Base-by-base conservation (phyloP, 2,888 invertebrate genomes). In the Platycheirus rosarum region DNA sequence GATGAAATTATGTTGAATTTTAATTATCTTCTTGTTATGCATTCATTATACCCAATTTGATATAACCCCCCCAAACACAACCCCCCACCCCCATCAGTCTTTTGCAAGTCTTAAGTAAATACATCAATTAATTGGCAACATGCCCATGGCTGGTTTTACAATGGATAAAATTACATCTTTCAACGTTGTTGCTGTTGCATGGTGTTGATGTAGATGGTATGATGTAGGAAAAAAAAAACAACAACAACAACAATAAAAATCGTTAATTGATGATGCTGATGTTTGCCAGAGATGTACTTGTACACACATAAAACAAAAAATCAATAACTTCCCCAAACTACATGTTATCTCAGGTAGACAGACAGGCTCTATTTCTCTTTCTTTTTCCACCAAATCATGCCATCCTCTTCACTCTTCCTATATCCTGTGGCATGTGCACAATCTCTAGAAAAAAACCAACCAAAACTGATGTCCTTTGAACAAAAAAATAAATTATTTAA, bases 331-430 rank as follows among this genome's bases (percentile, higher is more conserved):
- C 68, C 77, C 68, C 77, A 62, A 77, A 82, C 76, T 82, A 73
- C 77, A 65, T 80, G 65, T 80, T 76, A 80, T 76, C 76, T 55
- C 80, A 82, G 82, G 77, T 82, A 82, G 82, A 82, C 82, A 82
- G 77, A 77, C 77, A 77, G 77, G 57, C 82, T 77, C 77, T 68
- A 32, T 77, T 16, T 73, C 66, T 73, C 77, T 60, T 62, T 82
- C 82, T 73, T 77, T 14, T 62, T 77, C n/a, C 62, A 46, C 7
- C 40, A 42, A 42, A 48, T 13, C 46, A 13, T 29, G 70, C 37
- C 49, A 29, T 71, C n/a, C n/a, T n/a, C n/a, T 65, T 32, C 20
- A 29, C 57, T 76, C 62, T 63, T 37, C 18, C 5, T 48, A 2
- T 46, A 9, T 49, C n/a, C 57, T 18, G 26, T 37, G 20, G 46